A percentile compares a stretch with the other conserved stretches of the same genome.
These are phyloP conservation scores for Macrotus californicus DNA, from an alignment of 2,113 vertebrate genomes.

Conservation along the genomic window DNA sequence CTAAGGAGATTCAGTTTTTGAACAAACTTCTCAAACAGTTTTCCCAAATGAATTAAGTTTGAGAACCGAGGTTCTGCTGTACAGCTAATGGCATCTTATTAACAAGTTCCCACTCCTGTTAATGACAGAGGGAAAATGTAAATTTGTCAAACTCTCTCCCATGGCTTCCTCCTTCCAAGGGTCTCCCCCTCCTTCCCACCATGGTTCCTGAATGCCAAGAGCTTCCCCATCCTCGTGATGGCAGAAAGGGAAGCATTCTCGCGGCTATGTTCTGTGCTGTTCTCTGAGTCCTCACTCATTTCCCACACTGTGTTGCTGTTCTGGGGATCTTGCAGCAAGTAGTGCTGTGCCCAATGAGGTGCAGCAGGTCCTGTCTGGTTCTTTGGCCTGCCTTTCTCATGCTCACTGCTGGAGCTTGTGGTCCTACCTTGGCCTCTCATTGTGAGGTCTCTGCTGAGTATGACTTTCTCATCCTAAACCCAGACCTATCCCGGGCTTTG, in stretches of 20 bases:
- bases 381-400: not conserved
- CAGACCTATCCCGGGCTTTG: not conserved
- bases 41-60: no score
- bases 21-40: no score
- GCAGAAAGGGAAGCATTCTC: not conserved
- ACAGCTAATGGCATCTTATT: not conserved
- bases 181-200: not conserved
- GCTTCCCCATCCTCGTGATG: not conserved
- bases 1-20: no score
- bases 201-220: not conserved
- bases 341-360: not conserved
- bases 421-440: not conserved
- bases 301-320: not conserved
- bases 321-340: not conserved
- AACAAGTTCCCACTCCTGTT: not conserved
- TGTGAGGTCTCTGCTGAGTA: not conserved
- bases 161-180: not conserved
- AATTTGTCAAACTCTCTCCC: not conserved
- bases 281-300: not conserved
- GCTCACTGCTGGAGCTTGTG: not conserved
- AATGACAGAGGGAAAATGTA: not conserved
- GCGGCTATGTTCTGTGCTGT: not conserved
- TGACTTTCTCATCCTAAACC: not conserved
- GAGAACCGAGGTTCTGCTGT: no score
- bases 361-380: not conserved